A percentile compares a stretch with the other conserved stretches of the same genome.
These are phyloP conservation scores for Mythimna ferrago DNA, from an alignment of 2,888 invertebrate species.

Conservation along the genomic window DNA sequence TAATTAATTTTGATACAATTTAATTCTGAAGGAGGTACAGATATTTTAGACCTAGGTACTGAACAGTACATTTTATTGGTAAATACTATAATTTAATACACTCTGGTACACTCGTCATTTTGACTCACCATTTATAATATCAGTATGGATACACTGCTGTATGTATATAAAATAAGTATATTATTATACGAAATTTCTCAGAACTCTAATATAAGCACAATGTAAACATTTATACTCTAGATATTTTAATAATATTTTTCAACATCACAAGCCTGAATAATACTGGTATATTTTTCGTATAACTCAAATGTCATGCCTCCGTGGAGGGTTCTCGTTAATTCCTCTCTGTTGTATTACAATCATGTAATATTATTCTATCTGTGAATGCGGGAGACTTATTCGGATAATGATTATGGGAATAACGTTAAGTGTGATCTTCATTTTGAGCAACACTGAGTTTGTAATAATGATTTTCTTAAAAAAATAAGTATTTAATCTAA, in stretches of 20 bases:
- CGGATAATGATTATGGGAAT: slow-evolving; percentile 9
- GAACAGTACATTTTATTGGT: too few relatives aligned
- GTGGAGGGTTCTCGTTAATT: slow-evolving; percentile 35
- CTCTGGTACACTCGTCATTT: too few relatives aligned
- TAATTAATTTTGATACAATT: too few relatives aligned
- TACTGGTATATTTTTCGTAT: slow-evolving; percentile 22
- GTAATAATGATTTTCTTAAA: too few relatives aligned
- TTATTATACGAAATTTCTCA: neutral
- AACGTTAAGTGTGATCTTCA: too few relatives aligned
- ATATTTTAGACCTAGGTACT: too few relatives aligned
- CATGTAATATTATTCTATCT: slow-evolving; percentile 12
- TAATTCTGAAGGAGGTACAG: too few relatives aligned
- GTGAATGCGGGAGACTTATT: slow-evolving; percentile 18
- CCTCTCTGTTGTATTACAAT: slow-evolving; percentile 12
- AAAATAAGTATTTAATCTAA: too few relatives aligned
- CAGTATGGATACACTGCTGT: neutral
- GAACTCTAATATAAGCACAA: neutral
- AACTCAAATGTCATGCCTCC: slow-evolving; percentile 10
- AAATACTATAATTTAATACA: too few relatives aligned
- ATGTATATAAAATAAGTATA: neutral
- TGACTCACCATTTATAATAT: neutral
- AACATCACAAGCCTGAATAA: slow-evolving; percentile 7
- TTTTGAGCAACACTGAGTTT: too few relatives aligned
- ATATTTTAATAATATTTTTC: slow-evolving; percentile 10
- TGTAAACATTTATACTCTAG: neutral